Evolutionary conservation across 1,140 invertebrate genomes (phyloP), one percentile per base, ranked within the genome.

Genomic region (Samia ricini): DNA sequence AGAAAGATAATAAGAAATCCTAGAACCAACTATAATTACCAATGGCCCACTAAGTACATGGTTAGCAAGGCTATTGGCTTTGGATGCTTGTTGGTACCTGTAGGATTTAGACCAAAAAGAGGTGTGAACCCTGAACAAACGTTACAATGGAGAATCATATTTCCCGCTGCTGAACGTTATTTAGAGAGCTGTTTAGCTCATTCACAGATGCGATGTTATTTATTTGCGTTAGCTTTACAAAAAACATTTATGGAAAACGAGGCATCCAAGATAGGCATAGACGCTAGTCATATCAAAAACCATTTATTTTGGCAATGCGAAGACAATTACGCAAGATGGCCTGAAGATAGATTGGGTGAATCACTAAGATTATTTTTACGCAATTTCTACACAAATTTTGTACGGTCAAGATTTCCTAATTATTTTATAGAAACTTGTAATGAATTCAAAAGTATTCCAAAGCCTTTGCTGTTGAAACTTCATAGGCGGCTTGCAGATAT

Each of bases 231-330:
- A 52, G 83, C 92, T 29, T 79, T 95, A 0, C 92, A 95, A 61
- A 94, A 95, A 71, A 93, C 92, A 0, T 95, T 94, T 70, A 89
- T 96, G 29, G 93, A 94, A 70, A 92, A 92, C 0, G 78, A 91
- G 33, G 85, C 92, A 21, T 78, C 88, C 12, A 91, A 91, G 74
- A 86, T 92, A 49, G 93, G 94, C 2, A 79, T 95, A 0, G 91
- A 92, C 19, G 81, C 85, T 0, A 92, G 93, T 60, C 95, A 96
- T 76, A 91, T 96, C n/a, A 92, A 94, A 60, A 94, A 94, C 59
- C 93, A 94, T 73, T 78, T 97, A n/a, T 96, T 95, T 76, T 95
- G 94, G 94, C 91, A 95, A 81, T 94, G 95, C 64, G 95, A 97
- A 77, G 92, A 93, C 23, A 92, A 94, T 64, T 93, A 92, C 69